Base-by-base conservation (phyloP, 2,113 vertebrate genomes). In the Erinaceus europaeus region DNA sequence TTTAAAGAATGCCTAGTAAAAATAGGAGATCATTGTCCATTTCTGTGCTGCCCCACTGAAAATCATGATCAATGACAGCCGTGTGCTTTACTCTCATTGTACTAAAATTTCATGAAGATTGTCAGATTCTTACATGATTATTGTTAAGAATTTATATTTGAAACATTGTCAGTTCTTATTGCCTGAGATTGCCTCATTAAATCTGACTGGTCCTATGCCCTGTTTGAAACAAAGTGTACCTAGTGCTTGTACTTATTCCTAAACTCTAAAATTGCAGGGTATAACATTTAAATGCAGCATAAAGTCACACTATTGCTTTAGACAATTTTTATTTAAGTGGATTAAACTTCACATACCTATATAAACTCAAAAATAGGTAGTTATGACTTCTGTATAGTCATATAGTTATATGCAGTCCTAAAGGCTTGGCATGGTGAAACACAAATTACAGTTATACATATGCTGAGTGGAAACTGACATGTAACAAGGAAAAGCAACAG, bases 321-420 rank as follows among this genome's bases (percentile, higher is more conserved):
- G 5, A 6, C 29, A 59, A 44, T 69, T 90, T 93, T 93, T 50
- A 75, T 61, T 77, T 78, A 85, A 84, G 18, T 61, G 38, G 3
- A 5, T 69, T 87, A 90, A 78, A 36, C 40, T 92, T 84, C 36
- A 81, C 12, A 84, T 78, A 71, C 1, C 21, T 23, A 38, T 75
- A n/a, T 44, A 0, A 64, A 2, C 13, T 81, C 9, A 89, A 87
- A 65, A 32, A 74, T 29, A 64, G 14, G 44, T 69, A 81, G 8
- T 84, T 86, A 38, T 34, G 3, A 3, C 6, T 79, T 88, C 15
- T 65, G 3, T 34, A 77, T 64, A 32, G 89, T 76, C 42, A 23
- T 61, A 42, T 69, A 55, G 75, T n/a, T 89, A n/a, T 72, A 67
- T 72, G 4, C 27, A 86, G 68, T 52, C 88, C 6, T 84, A 62